These are phyloP conservation scores for Cerastis leucographa DNA, from an alignment of 2,888 invertebrate genomes.

Conservation along the genomic window DNA sequence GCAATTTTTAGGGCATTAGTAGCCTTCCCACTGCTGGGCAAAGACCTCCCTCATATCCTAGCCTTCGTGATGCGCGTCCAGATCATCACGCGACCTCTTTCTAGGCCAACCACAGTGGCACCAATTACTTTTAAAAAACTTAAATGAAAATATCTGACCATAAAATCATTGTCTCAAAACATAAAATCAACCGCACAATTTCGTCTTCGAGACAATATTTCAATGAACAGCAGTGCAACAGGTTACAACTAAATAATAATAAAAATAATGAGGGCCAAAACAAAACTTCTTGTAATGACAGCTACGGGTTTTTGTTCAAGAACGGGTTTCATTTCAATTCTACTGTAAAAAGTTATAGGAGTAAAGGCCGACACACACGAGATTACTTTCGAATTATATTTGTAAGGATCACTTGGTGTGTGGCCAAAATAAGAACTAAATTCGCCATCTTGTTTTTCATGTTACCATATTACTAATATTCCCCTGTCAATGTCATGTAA, in stretches of 20 bases:
- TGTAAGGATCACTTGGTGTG: not conserved
- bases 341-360: conserved; percentile 42
- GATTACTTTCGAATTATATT: not conserved
- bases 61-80: not conserved
- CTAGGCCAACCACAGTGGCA: not conserved
- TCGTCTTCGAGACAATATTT: conserved; percentile 21
- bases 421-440: not conserved
- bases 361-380: conserved; percentile 39
- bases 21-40: not conserved
- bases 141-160: not conserved
- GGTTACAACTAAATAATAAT: conserved; percentile 8
- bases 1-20: not conserved
- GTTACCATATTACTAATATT: not conserved
- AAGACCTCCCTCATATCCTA: not conserved
- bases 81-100: not conserved
- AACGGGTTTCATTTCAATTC: conserved; percentile 62
- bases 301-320: conserved; percentile 52
- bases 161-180: not conserved
- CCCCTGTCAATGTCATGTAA: not conserved
- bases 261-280: conserved; percentile 47
- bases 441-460: conserved; percentile 4
- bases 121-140: not conserved
- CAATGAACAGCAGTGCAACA: conserved; percentile 27
- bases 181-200: conserved; percentile 1
- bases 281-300: conserved; percentile 50